phyloP scores from a whole-genome alignment of 2,888 invertebrate genomes.

The Hedya salicella region DNA sequence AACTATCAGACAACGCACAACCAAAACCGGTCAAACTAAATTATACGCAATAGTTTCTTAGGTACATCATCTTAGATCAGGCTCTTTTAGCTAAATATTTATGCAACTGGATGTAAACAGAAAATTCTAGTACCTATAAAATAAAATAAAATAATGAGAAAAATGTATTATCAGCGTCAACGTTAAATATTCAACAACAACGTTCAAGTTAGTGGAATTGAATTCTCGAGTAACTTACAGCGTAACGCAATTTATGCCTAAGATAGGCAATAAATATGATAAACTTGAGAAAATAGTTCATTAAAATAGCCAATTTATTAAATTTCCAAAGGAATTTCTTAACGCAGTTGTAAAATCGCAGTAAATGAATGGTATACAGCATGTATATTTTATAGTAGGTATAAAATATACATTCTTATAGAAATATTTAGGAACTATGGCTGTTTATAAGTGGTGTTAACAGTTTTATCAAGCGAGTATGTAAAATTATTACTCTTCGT shows the following conservation, averaged over 20 bases:
- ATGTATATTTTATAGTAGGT: too few relatives aligned
- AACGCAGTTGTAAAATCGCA: neutral
- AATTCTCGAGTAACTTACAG: conserved; percentile 16
- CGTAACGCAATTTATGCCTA: conserved; percentile 10
- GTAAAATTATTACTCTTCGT: too few relatives aligned
- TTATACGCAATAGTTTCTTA: too few relatives aligned
- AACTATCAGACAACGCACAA: too few relatives aligned
- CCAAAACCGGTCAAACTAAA: too few relatives aligned
- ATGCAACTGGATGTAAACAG: neutral
- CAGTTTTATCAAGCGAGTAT: too few relatives aligned
- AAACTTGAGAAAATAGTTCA: conserved; percentile 1
- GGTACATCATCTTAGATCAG: too few relatives aligned
- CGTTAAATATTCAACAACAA: conserved; percentile 3
- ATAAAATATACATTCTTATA: too few relatives aligned
- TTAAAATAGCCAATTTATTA: conserved; percentile 1
- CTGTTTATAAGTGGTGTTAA: too few relatives aligned
- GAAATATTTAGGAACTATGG: too few relatives aligned
- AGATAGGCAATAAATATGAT: conserved; percentile 19
- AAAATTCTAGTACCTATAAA: neutral
- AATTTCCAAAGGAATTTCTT: conserved; percentile 5
- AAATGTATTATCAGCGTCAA: neutral
- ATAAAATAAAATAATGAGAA: neutral
- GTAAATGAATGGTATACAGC: neutral
- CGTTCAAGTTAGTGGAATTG: conserved; percentile 7
- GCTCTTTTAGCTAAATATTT: too few relatives aligned